Evolutionary conservation across 92 coral and sea anemone species (phyloP).

Genomic region (Parazoanthus atlanticus): DNA sequence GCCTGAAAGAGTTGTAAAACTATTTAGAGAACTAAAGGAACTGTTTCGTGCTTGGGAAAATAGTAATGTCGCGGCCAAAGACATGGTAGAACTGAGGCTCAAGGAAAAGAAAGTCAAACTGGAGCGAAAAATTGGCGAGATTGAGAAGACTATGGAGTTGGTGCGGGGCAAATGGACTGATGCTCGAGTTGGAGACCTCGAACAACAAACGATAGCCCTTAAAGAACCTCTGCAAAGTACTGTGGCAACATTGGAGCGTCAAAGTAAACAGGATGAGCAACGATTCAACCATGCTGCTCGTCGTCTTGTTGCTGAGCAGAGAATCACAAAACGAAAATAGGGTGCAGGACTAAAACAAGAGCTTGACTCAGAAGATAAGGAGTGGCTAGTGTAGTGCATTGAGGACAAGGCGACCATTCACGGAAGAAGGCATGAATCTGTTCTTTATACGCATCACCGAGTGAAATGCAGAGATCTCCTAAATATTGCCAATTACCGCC

Average conservation of each 20-base stretch:
- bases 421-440: slow-evolving; percentile 65
- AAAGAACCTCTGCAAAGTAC: slow-evolving; percentile 43
- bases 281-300: slow-evolving; percentile 55
- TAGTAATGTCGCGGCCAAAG: slow-evolving; percentile 50
- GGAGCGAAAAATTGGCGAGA: slow-evolving; percentile 24
- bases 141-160: slow-evolving; percentile 40
- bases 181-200: slow-evolving; percentile 45
- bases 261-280: slow-evolving; percentile 35
- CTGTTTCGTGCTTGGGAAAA: slow-evolving; percentile 39
- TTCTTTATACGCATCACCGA: slow-evolving; percentile 55
- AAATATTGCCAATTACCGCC: slow-evolving; percentile 58
- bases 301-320: slow-evolving; percentile 50
- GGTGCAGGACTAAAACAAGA: slow-evolving; percentile 52
- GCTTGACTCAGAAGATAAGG: slow-evolving; percentile 63
- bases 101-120: slow-evolving; percentile 42
- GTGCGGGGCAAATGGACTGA: slow-evolving; percentile 49
- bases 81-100: slow-evolving; percentile 53
- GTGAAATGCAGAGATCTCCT: slow-evolving; percentile 55
- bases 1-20: slow-evolving; percentile 49
- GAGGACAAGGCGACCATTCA: slow-evolving; percentile 70
- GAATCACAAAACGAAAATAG: slow-evolving; percentile 47
- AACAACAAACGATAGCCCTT: slow-evolving; percentile 22
- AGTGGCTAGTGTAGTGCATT: slow-evolving; percentile 56
- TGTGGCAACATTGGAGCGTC: slow-evolving; percentile 48
- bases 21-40: slow-evolving; percentile 41